Conservation (phyloP, 2,888 invertebrate species). For the Dascillus cervinus region DNA sequence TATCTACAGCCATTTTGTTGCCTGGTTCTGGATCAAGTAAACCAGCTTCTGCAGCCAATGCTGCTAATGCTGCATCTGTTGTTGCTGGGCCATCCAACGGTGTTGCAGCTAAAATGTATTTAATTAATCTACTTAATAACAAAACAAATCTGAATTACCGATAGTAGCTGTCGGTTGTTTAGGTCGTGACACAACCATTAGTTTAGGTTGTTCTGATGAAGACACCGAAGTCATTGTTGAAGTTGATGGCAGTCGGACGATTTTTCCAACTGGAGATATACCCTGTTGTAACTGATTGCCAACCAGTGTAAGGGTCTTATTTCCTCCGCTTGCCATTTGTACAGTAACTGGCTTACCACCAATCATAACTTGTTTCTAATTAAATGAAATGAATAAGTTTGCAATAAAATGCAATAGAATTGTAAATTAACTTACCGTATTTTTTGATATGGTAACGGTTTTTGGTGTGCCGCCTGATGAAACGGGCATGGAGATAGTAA, state of each 20-base stretch:
- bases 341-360: constrained; percentile 67
- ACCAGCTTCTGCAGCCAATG: constrained; percentile 55
- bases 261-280: constrained; percentile 29
- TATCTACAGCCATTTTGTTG: constrained; percentile 12
- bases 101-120: constrained; percentile 38
- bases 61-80: constrained; percentile 54
- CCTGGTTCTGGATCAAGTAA: constrained; percentile 47
- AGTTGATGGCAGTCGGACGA: constrained; percentile 37
- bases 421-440: constrained; percentile 34
- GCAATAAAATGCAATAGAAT: constrained; percentile 2
- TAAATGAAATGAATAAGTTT: constrained; percentile 10
- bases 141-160: constrained; percentile 29
- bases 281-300: constrained; percentile 15
- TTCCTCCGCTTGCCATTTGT: constrained; percentile 55
- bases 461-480: constrained; percentile 44
- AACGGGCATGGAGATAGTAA: constrained; percentile 57
- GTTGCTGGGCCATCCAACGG: constrained; percentile 52
- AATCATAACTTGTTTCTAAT: constrained; percentile 55
- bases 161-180: constrained; percentile 51
- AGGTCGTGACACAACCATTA: constrained; percentile 46
- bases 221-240: constrained; percentile 26
- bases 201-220: constrained; percentile 36
- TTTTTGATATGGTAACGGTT: constrained; percentile 54
- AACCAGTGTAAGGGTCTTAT: constrained; percentile 58
- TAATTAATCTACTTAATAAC: background rate